Conservation (phyloP, 1,140 invertebrate genomes). For the Oncopodura yosiiana region DNA sequence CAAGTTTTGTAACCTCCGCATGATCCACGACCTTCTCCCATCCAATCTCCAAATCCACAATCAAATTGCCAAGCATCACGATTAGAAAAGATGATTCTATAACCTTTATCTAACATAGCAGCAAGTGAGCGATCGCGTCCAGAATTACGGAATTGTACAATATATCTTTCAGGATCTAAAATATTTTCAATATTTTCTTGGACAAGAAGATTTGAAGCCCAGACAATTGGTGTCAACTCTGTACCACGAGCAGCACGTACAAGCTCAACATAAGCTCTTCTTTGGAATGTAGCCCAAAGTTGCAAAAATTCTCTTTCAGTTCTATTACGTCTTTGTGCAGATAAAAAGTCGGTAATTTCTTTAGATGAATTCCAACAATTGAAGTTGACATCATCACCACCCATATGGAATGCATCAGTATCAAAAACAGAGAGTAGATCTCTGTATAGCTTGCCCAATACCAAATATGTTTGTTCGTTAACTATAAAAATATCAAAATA, state of each 20-base stretch:
- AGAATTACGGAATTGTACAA: constrained; percentile 34
- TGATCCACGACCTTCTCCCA: constrained; percentile 36
- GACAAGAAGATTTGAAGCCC: constrained; percentile 34
- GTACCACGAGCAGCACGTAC: constrained; percentile 34
- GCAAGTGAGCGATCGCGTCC: constrained; percentile 35
- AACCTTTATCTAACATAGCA: constrained; percentile 36
- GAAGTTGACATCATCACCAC: constrained; percentile 41
- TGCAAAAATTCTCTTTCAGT: constrained; percentile 37
- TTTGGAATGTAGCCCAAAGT: constrained; percentile 37
- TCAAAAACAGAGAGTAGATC: constrained; percentile 34
- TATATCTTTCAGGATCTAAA: constrained; percentile 35
- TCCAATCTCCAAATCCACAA: constrained; percentile 38
- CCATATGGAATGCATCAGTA: constrained; percentile 39
- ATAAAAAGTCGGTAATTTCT: constrained; percentile 38
- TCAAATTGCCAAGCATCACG: constrained; percentile 39
- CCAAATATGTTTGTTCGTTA: constrained; percentile 38
- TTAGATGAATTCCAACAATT: constrained; percentile 39
- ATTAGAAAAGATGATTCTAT: constrained; percentile 38
- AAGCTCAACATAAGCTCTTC: constrained; percentile 35
- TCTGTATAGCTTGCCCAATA: constrained; percentile 35
- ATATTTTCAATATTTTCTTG: constrained; percentile 36
- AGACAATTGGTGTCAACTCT: constrained; percentile 34
- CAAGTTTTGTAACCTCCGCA: constrained; percentile 39
- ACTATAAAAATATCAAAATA: too few relatives aligned
- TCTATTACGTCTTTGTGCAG: constrained; percentile 33